A percentile compares a stretch with the other conserved stretches of the same genome.
Conservation (phyloP, 2,797 vertebrate species). For the Cheirogaleus major region DNA sequence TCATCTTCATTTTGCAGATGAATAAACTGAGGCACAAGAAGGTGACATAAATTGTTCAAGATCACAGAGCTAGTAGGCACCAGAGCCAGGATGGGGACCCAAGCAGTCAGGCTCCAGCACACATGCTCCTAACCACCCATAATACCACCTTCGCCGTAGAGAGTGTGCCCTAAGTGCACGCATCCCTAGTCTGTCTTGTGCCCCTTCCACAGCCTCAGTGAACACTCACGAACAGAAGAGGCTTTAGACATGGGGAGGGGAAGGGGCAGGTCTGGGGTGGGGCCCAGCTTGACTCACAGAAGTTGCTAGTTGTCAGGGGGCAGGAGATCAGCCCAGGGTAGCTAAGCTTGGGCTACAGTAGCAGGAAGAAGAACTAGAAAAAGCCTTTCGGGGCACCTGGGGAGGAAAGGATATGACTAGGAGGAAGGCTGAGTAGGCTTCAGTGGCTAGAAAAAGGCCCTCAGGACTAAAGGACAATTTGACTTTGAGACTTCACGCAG, state of each 20-base stretch:
- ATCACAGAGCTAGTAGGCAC: not conserved
- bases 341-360: not conserved
- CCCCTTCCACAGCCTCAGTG: not conserved
- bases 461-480: not conserved
- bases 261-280: rapidly evolving
- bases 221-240: not conserved
- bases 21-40: not conserved
- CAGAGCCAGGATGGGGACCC: not conserved
- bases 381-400: not conserved
- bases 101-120: not conserved
- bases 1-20: not conserved
- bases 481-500: not conserved
- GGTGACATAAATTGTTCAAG: not conserved
- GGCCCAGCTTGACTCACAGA: not conserved
- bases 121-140: not conserved
- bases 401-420: not conserved
- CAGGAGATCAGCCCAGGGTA: not conserved
- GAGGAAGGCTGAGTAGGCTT: not conserved
- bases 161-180: rapidly evolving
- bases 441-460: not conserved
- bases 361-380: not conserved
- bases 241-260: not conserved
- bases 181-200: rapidly evolving
- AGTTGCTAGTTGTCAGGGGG: not conserved
- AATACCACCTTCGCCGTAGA: not conserved